These are phyloP conservation scores for Neodontobutis hainanensis DNA, from an alignment of 2,113 vertebrate species.

Conservation along the genomic window DNA sequence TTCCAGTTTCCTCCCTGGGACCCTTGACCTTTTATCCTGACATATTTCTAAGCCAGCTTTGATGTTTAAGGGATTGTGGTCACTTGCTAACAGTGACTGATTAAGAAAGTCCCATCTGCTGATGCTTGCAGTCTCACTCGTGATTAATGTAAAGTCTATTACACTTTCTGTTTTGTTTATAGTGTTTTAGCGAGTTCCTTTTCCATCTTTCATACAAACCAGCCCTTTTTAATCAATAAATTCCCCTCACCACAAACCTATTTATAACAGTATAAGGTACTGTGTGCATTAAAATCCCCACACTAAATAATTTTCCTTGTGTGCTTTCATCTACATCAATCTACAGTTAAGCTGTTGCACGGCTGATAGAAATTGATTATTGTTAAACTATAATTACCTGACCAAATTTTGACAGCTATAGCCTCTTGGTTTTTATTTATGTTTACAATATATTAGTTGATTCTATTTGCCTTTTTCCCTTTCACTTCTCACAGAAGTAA, in stretches of 20 bases:
- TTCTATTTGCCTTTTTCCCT: too few species aligned
- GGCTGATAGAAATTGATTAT: too few species aligned
- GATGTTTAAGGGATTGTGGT: background rate
- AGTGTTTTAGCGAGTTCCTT: background rate
- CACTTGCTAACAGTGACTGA: background rate
- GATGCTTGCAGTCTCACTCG: background rate
- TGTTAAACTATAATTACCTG: too few species aligned
- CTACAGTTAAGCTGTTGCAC: too few species aligned
- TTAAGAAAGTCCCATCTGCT: background rate
- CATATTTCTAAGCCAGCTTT: background rate
- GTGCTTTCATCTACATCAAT: too few species aligned
- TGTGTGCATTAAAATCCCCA: slow-evolving; percentile 6
- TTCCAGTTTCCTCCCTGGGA: background rate
- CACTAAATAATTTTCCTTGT: background rate
- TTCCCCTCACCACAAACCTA: background rate
- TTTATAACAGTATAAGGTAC: background rate
- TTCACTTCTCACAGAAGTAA: too few species aligned
- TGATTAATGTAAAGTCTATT: background rate
- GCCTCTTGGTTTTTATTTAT: too few species aligned
- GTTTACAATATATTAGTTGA: too few species aligned
- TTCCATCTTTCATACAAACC: background rate
- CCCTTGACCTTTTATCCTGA: background rate
- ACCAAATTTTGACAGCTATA: too few species aligned
- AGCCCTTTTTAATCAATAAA: background rate
- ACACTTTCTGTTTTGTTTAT: background rate